Conservation (phyloP, 2,113 vertebrate species). For the Acrocephalus arundinaceus region DNA sequence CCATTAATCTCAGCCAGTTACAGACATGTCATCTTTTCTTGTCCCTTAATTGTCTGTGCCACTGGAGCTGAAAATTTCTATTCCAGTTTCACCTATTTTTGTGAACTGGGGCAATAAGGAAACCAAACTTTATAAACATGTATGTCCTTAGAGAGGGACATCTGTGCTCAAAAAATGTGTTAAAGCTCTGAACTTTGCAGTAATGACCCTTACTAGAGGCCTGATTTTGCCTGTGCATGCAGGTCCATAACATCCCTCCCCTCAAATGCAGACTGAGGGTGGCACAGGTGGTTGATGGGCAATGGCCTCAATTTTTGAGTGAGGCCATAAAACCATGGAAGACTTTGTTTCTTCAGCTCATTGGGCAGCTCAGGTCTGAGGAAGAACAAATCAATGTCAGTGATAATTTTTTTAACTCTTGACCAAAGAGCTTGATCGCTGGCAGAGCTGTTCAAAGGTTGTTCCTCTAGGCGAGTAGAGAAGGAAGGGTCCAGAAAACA, state of each 20-base stretch:
- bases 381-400: neutral
- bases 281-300: neutral
- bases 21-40: neutral
- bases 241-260: neutral
- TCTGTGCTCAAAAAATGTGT: neutral
- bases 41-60: neutral
- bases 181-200: neutral
- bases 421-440: neutral
- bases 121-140: neutral
- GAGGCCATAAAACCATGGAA: neutral
- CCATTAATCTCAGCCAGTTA: neutral
- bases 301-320: neutral
- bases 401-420: neutral
- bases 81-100: neutral
- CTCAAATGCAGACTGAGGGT: neutral
- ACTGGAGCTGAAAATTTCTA: neutral
- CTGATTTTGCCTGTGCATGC: neutral
- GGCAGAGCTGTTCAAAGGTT: neutral
- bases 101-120: neutral
- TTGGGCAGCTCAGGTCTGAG: neutral
- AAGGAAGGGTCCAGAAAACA: neutral
- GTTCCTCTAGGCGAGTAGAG: neutral
- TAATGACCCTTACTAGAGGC: neutral
- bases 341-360: neutral
- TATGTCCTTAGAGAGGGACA: neutral